Conservation (phyloP, 2,113 vertebrate genomes). For the Melanostigma gelatinosum region DNA sequence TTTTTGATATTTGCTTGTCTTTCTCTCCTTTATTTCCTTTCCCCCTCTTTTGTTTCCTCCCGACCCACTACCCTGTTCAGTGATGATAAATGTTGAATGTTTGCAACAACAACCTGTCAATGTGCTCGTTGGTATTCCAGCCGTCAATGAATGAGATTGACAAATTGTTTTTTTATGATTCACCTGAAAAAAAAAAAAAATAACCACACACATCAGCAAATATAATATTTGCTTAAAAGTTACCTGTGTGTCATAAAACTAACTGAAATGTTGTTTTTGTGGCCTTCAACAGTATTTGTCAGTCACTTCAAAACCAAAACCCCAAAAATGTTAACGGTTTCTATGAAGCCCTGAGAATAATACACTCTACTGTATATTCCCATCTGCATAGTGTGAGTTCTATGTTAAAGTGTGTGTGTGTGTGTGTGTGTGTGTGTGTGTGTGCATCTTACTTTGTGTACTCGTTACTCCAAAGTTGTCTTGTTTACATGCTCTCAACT, state of each 20-base stretch:
- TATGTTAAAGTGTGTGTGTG: neutral
- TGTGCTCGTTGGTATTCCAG: neutral
- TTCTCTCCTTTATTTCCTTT: neutral
- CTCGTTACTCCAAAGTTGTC: neutral
- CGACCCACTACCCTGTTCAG: neutral
- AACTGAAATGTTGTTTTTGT: no score
- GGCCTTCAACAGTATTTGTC: no score
- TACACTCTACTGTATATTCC: neutral
- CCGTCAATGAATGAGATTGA: neutral
- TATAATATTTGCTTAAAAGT: neutral
- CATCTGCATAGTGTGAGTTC: neutral
- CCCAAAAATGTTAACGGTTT: neutral
- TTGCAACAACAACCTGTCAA: conserved; percentile 3
- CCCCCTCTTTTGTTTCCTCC: neutral
- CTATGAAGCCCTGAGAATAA: neutral
- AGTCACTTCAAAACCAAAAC: no score
- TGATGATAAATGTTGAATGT: conserved; percentile 50
- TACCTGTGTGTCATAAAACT: neutral
- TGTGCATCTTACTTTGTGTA: neutral
- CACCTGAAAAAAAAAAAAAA: neutral
- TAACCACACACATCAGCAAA: neutral
- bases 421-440: neutral
- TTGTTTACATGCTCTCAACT: neutral
- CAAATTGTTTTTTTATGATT: neutral
- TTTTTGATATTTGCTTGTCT: neutral